Base-by-base conservation (phyloP, 2,113 vertebrate genomes). In the Corvus hawaiiensis region DNA sequence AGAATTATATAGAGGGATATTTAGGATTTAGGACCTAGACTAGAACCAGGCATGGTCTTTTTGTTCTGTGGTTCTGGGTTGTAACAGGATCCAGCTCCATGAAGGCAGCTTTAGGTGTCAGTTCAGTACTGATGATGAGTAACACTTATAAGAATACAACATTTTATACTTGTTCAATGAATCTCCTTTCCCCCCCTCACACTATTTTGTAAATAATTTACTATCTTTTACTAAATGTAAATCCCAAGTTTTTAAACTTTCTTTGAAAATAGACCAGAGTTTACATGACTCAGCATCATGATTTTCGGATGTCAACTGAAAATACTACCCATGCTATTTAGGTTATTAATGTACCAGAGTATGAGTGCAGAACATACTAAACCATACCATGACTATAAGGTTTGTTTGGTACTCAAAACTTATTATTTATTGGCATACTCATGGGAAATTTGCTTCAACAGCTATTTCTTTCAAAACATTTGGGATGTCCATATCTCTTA, bases 161-260 rank as follows among this genome's bases (percentile, higher is more conserved):
- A n/a, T 27, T 74, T 35, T n/a, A 52, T 23, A 83, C 16, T 30
- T 5, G 7, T 48, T 30, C 7, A 35, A n/a, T 30, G 12, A 51
- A 39, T 13, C 21, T 32, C 11, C 16, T 51, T 24, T 19, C 8
- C 26, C 2, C 6, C 0, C 4, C 3, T 5, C 4, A 9, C 5
- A 26, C 37, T 80, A 19, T 76, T 90, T 80, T 64, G 28, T 44
- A 74, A 61, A 78, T 32, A 56, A 39, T 27, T 52, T 10, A 15
- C 16, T 61, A 12, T 39, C 3, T 11, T 88, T 79, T 46, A 39
- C 11, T 10, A 76, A 54, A 83, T 28, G 16, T 69, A 68, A 26
- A 52, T 6, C 3, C 12, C 4, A 56, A 37, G 5, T 14, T 87
- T 87, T 91, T 9, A 49, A 44, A 27, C 6, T 71, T 48, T 41